Evolutionary conservation across 1,140 invertebrate species (phyloP), one percentile per base, ranked within the genome.

Genomic region (Coboldia fuscipes): DNA sequence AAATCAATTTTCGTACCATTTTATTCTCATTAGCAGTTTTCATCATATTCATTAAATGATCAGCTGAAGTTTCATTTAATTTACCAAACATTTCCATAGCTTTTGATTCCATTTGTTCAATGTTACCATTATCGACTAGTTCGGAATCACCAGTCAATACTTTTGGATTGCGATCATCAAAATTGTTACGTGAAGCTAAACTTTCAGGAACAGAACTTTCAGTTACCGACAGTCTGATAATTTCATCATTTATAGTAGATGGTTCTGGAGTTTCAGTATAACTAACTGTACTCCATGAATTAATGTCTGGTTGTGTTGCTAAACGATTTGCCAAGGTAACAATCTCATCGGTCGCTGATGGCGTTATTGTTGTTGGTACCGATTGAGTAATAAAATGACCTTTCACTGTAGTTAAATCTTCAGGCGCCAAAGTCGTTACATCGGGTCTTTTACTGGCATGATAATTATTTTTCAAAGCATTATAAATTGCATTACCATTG

Each of bases 11-110:
- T 35, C 73, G 61, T 0, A 81, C 73, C 2, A 74, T 73, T 28
- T 70, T 70, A 47, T 81, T 81, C 36, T 65, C 69, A 42, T 75
- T 70, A 3, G 77, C 78, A 50, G 79, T 70, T 41, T 75, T 71
- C 76, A 84, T 82, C 5, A 79, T 72, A 37, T 70, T 67, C 62
- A 76, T 75, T 26, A 82, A 50, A 31, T 74, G 74, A 42, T 72
- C 64, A 1, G 72, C 68, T 40, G 75, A 75, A 1, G 74, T 68
- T 21, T 69, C 69, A 42, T 84, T 82, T 24, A 84, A 58, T 9
- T 68, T 71, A 1, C 70, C 70, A 44, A 81, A 72, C 45, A 81
- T 71, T 47, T 75, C 65, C 39, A 75, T 70, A 4, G 73, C 74
- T 42, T 68, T 70, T 34, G 63, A 57, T 36, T 66, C 63, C 27